Evolutionary conservation across 2,113 vertebrate species (phyloP).

Genomic region (Callionymus lyra): DNA sequence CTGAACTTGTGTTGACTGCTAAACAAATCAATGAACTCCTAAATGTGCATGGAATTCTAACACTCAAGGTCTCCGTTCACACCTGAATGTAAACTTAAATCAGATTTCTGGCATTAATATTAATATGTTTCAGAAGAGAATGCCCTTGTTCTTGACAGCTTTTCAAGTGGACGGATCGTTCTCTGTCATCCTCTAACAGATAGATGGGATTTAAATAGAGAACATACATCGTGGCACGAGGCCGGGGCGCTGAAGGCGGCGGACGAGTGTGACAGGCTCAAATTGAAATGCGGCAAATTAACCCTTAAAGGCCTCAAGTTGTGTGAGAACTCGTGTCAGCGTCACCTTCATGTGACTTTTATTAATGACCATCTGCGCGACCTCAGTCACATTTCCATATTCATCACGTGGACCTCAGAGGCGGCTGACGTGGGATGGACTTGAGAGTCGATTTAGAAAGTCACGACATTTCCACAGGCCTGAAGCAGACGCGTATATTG

Average conservation of each 20-base stretch:
- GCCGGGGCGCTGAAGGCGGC: constrained; percentile 1
- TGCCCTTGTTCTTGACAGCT: constrained; percentile 29
- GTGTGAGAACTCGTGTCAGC: constrained; percentile 1
- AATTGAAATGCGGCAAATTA: constrained; percentile 41
- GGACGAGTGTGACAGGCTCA: constrained; percentile 42
- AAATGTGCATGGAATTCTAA: neutral
- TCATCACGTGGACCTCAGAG: too few relatives aligned
- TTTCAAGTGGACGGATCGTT: constrained; percentile 39
- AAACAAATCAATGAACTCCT: constrained; percentile 24
- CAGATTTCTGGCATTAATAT: constrained; percentile 25
- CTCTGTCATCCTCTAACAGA: constrained; percentile 37
- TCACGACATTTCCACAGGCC: too few relatives aligned
- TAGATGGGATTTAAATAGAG: constrained; percentile 49
- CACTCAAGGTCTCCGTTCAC: too few relatives aligned
- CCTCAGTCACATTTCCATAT: neutral
- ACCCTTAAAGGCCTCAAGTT: constrained; percentile 34
- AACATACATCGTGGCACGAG: constrained; percentile 32
- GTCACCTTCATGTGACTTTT: constrained; percentile 18
- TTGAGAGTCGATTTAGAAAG: too few relatives aligned
- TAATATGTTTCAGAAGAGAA: constrained; percentile 20
- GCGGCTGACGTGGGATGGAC: too few relatives aligned
- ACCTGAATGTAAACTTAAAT: constrained; percentile 14
- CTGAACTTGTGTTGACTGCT: constrained; percentile 21
- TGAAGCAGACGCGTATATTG: too few relatives aligned
- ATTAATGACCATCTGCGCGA: constrained; percentile 40